phyloP scores from a whole-genome alignment of 2,888 invertebrate species.

The Isotomurus palustris region DNA sequence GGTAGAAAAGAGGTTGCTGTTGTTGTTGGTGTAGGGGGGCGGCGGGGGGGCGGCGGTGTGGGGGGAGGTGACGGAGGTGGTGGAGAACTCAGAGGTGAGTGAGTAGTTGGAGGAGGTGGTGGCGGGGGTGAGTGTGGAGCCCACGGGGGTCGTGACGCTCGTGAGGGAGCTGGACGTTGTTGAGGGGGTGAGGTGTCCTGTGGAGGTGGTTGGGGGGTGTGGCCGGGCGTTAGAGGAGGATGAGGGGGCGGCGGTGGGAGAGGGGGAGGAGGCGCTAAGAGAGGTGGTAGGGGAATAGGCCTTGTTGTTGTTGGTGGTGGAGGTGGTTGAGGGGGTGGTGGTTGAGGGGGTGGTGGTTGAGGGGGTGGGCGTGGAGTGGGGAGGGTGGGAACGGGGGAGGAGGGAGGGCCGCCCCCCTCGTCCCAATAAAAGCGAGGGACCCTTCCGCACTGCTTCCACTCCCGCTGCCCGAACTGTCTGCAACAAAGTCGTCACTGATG shows the following conservation, averaged over 20 bases:
- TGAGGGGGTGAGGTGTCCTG: slow-evolving; percentile 39
- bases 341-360: slow-evolving; percentile 37
- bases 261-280: slow-evolving; percentile 49
- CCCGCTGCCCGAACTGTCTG: slow-evolving; percentile 59
- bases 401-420: slow-evolving; percentile 41
- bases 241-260: slow-evolving; percentile 40
- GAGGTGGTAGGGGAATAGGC: slow-evolving; percentile 48
- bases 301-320: slow-evolving; percentile 46
- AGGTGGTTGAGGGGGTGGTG: slow-evolving; percentile 31
- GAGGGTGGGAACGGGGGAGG: slow-evolving; percentile 44
- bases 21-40: not conserved
- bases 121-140: slow-evolving; percentile 35
- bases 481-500: slow-evolving; percentile 53
- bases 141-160: slow-evolving; percentile 44
- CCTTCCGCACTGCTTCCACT: slow-evolving; percentile 48
- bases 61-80: slow-evolving; percentile 44
- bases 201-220: slow-evolving; percentile 5
- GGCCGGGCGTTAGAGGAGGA: not conserved
- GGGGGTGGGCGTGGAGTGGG: slow-evolving; percentile 45
- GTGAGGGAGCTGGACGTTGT: slow-evolving; percentile 45
- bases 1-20: not conserved
- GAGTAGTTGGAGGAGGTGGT: slow-evolving; percentile 45
- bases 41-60: not conserved
- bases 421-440: slow-evolving; percentile 42
- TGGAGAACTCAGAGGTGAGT: slow-evolving; percentile 44